phyloP scores from a whole-genome alignment of 2,888 invertebrate genomes.

The Cepaea hortensis region DNA sequence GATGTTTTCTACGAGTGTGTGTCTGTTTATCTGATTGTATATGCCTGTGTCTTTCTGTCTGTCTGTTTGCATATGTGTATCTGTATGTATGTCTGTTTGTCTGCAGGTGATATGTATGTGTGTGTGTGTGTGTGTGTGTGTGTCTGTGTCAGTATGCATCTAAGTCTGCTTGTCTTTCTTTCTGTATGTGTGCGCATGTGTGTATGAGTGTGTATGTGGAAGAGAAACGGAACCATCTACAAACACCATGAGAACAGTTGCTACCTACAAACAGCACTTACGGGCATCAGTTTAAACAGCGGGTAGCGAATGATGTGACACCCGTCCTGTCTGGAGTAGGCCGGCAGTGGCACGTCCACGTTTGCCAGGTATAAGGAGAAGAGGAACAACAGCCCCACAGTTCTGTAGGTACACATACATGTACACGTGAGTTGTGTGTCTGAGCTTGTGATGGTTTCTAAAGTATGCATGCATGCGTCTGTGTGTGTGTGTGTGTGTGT shows the following conservation, averaged over 20 bases:
- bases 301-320: conserved; percentile 81
- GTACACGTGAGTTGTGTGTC: background rate
- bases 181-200: too few relatives aligned
- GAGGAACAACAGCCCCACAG: conserved; percentile 62
- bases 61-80: too few relatives aligned
- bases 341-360: conserved; percentile 63
- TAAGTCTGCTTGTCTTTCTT: too few relatives aligned
- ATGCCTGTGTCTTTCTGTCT: too few relatives aligned
- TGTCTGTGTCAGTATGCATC: too few relatives aligned
- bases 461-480: conserved; percentile 6
- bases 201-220: too few relatives aligned
- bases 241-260: background rate
- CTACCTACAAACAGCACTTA: conserved; percentile 73
- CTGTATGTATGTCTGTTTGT: too few relatives aligned
- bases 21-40: too few relatives aligned
- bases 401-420: conserved; percentile 53
- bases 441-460: background rate
- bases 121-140: too few relatives aligned
- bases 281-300: conserved; percentile 88
- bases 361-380: conserved; percentile 72
- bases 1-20: too few relatives aligned
- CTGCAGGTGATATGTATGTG: too few relatives aligned
- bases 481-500: background rate
- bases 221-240: too few relatives aligned
- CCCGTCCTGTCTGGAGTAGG: conserved; percentile 78